Percentiles rank a stretch among this genome's conserved stretches.
Conservation (phyloP, 2,888 invertebrate species). For the Scaptomyza polygonia region DNA sequence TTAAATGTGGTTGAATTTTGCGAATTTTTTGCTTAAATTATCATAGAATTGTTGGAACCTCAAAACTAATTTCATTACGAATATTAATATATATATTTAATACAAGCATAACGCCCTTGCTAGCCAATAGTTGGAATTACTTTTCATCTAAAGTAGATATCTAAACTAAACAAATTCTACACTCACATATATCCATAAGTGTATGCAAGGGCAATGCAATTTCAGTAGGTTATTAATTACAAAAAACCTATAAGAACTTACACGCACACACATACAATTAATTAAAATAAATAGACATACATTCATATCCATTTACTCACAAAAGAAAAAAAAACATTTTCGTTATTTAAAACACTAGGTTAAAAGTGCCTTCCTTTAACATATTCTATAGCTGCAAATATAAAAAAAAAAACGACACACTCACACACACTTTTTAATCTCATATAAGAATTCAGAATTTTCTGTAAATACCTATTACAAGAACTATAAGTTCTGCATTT, state of each 20-base stretch:
- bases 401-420: not conserved
- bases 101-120: slow-evolving; percentile 14
- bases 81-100: slow-evolving; percentile 33
- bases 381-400: slow-evolving; percentile 17
- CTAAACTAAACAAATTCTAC: too few species aligned
- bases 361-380: slow-evolving; percentile 66
- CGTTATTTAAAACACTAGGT: slow-evolving; percentile 66
- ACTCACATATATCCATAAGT: not conserved
- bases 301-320: slow-evolving; percentile 2
- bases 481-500: slow-evolving; percentile 14
- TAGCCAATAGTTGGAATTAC: slow-evolving; percentile 11
- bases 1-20: slow-evolving; percentile 82
- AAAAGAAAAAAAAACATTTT: slow-evolving; percentile 34
- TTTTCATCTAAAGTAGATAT: too few species aligned
- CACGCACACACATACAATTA: slow-evolving; percentile 16
- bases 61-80: slow-evolving; percentile 62
- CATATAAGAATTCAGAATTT: slow-evolving; percentile 15
- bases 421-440: slow-evolving; percentile 27
- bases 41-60: slow-evolving; percentile 66
- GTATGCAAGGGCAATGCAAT: slow-evolving; percentile 21
- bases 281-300: not conserved
- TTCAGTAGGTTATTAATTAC: slow-evolving; percentile 14
- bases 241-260: slow-evolving; percentile 41
- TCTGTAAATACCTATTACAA: slow-evolving; percentile 30
- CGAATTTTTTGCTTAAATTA: slow-evolving; percentile 59